A percentile compares a stretch with the other conserved stretches of the same genome.
Evolutionary conservation across 2,888 invertebrate species (phyloP).

Genomic region (Monopis laevigella): DNA sequence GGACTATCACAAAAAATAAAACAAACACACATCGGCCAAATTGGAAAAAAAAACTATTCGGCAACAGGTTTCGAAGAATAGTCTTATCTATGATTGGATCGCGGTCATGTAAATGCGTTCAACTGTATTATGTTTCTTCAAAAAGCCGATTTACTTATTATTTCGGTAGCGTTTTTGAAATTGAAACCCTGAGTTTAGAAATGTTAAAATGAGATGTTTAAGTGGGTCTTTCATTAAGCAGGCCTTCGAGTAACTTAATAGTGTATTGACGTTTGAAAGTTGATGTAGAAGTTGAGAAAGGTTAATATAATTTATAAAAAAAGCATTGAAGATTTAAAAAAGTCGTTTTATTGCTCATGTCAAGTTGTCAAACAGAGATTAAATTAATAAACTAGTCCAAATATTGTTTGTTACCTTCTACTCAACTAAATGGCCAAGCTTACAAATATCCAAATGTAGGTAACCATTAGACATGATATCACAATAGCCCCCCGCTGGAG

Average conservation of each 20-base stretch:
- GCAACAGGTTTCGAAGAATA: constrained; percentile 30
- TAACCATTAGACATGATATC: constrained; percentile 52
- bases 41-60: constrained; percentile 28
- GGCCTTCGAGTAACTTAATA: too few species aligned
- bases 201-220: constrained; percentile 52
- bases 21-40: constrained; percentile 17
- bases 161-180: constrained; percentile 50
- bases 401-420: too few species aligned
- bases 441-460: constrained; percentile 56
- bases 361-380: too few species aligned
- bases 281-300: too few species aligned
- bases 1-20: constrained; percentile 47
- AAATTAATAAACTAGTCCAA: too few species aligned
- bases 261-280: too few species aligned
- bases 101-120: constrained; percentile 59
- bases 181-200: constrained; percentile 38
- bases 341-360: too few species aligned
- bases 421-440: constrained; percentile 36
- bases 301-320: too few species aligned
- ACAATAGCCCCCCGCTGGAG: constrained; percentile 54
- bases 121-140: constrained; percentile 51
- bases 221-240: too few species aligned
- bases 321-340: too few species aligned
- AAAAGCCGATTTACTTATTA: constrained; percentile 40
- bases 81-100: constrained; percentile 65